A percentile compares a stretch with the other conserved stretches of the same genome.
Conservation (phyloP, 2,888 invertebrate species). For the Eustalomyia histrio region DNA sequence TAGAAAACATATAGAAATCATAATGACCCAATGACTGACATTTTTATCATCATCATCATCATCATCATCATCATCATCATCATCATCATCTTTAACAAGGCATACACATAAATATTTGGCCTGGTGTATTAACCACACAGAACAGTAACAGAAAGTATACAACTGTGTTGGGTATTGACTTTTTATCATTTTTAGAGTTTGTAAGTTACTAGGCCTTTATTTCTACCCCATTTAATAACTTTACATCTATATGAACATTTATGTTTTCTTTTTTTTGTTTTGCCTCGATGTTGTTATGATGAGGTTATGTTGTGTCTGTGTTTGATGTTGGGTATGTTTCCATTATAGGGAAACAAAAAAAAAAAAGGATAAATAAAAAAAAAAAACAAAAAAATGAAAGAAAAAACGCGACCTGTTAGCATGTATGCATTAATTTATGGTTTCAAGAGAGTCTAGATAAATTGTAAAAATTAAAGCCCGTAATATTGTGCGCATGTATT, state of each 20-base stretch:
- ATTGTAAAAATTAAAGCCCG: background rate
- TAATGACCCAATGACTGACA: slow-evolving; percentile 51
- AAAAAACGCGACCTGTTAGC: slow-evolving; percentile 65
- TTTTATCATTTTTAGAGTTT: background rate
- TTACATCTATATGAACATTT: slow-evolving; percentile 10
- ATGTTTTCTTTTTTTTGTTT: background rate
- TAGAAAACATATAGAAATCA: background rate
- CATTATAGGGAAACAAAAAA: slow-evolving; percentile 14
- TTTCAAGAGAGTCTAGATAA: slow-evolving; percentile 24
- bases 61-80: slow-evolving; percentile 11
- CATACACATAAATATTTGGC: slow-evolving; percentile 19
- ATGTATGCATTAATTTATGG: slow-evolving; percentile 61
- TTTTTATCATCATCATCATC: slow-evolving; percentile 18
- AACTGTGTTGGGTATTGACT: background rate
- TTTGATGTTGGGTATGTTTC: slow-evolving; percentile 2
- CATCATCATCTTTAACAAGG: slow-evolving; percentile 14
- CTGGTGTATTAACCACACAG: slow-evolving; percentile 5
- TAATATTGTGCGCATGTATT: slow-evolving; percentile 24
- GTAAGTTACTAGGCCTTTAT: slow-evolving; percentile 33
- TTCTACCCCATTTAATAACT: slow-evolving; percentile 34
- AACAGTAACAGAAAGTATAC: background rate
- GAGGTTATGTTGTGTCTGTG: background rate
- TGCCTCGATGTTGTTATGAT: slow-evolving; percentile 3
- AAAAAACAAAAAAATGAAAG: slow-evolving; percentile 21
- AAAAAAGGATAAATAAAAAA: background rate